phyloP scores from a whole-genome alignment of 2,888 invertebrate genomes.

The Gerosis bhagava region DNA sequence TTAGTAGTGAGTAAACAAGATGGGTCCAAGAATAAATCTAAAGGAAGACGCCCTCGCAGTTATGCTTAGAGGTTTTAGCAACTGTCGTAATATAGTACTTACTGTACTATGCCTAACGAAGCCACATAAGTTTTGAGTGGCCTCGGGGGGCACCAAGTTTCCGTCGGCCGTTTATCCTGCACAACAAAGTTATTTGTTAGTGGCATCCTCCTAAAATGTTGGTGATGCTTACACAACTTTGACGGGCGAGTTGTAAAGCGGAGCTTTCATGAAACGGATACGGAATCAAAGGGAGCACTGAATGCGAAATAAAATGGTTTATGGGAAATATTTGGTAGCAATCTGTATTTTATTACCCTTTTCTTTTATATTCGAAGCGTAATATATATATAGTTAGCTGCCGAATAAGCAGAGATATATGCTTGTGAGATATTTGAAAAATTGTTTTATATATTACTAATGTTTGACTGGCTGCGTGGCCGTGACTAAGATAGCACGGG shows the following conservation, averaged over 20 bases:
- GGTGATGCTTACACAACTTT: constrained; percentile 54
- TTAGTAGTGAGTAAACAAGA: constrained; percentile 12
- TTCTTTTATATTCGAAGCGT: too few species aligned
- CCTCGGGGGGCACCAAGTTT: constrained; percentile 68
- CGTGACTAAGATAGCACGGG: too few species aligned
- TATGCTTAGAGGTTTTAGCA: constrained; percentile 46
- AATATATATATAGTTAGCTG: too few species aligned
- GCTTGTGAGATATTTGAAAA: too few species aligned
- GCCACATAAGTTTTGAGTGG: constrained; percentile 79
- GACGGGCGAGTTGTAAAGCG: constrained; percentile 41
- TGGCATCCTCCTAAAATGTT: constrained; percentile 62
- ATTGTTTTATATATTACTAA: too few species aligned
- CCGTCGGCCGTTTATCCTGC: constrained; percentile 66
- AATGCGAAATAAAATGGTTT: constrained; percentile 15
- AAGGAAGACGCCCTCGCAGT: constrained; percentile 13
- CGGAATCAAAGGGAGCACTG: constrained; percentile 27
- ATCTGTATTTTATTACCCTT: constrained; percentile 1
- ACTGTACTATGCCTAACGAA: constrained; percentile 70
- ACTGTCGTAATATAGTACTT: constrained; percentile 52
- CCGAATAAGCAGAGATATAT: too few species aligned
- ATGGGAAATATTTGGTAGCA: constrained; percentile 11
- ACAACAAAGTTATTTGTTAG: constrained; percentile 73
- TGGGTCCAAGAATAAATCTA: constrained; percentile 19
- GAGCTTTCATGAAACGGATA: constrained; percentile 30
- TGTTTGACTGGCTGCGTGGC: too few species aligned